These are phyloP conservation scores for Salvelinus namaycush DNA, from an alignment of 2,113 vertebrate genomes.

Conservation along the genomic window DNA sequence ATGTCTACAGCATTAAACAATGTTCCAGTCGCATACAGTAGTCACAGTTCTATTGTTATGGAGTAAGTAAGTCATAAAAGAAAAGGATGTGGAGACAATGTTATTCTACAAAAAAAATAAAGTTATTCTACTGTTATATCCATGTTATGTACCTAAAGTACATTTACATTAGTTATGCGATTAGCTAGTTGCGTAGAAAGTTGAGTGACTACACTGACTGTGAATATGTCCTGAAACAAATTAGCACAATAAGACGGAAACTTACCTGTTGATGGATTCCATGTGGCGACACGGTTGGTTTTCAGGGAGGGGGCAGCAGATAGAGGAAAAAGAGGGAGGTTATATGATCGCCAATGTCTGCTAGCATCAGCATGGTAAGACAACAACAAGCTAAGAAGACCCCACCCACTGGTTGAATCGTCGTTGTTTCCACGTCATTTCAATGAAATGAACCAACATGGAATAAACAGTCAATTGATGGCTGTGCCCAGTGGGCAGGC, in stretches of 20 bases:
- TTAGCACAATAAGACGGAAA: background rate
- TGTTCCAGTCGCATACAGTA: too few species aligned
- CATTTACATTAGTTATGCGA: background rate
- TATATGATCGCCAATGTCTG: background rate
- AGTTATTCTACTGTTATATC: too few species aligned
- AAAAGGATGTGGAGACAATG: too few species aligned
- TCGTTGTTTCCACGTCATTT: too few species aligned
- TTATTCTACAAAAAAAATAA: too few species aligned
- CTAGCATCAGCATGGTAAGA: background rate
- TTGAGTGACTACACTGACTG: background rate
- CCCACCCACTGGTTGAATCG: too few species aligned
- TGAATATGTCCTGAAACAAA: background rate
- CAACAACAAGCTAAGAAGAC: background rate
- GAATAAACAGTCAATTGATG: too few species aligned
- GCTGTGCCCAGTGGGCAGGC: conserved; percentile 14
- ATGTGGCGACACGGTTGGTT: background rate
- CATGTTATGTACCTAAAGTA: background rate
- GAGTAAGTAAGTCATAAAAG: too few species aligned
- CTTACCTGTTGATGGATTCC: background rate
- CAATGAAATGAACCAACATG: too few species aligned
- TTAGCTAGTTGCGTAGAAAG: background rate
- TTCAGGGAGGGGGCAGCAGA: background rate
- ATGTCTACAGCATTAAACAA: too few species aligned
- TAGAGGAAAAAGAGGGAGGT: conserved; percentile 1
- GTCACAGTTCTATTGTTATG: too few species aligned